Percentiles rank a stretch among this genome's conserved stretches.
phyloP scores from a whole-genome alignment of 2,113 vertebrate genomes.

The Hippocampus abdominalis region DNA sequence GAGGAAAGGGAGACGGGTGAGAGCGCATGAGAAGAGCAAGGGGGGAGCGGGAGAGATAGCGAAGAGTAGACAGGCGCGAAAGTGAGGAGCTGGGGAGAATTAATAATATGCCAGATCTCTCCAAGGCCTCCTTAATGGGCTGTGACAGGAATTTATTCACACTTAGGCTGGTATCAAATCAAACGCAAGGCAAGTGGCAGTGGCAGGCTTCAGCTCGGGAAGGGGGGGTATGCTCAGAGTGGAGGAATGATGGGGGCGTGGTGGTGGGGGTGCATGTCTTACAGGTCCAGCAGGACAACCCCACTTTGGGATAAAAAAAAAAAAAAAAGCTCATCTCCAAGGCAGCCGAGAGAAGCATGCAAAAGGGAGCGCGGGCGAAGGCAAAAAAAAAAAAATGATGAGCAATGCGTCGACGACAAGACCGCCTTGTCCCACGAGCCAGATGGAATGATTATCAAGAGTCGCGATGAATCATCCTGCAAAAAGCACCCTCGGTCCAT shows the following conservation, averaged over 20 bases:
- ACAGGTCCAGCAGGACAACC: constrained; percentile 25
- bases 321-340: constrained; percentile 46
- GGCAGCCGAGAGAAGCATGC: constrained; percentile 30
- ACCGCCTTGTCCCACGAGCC: constrained; percentile 51
- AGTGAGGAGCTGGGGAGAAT: constrained; percentile 72
- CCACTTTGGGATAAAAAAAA: constrained; percentile 1
- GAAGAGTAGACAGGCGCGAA: constrained; percentile 36
- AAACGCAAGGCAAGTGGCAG: constrained; percentile 62
- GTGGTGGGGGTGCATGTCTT: constrained; percentile 18
- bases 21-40: constrained; percentile 22
- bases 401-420: constrained; percentile 53
- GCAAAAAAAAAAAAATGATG: constrained; percentile 46
- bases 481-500: constrained; percentile 49
- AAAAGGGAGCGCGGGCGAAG: constrained; percentile 13
- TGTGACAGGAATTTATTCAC: constrained; percentile 81
- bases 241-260: constrained; percentile 18
- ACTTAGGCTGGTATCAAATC: constrained; percentile 79
- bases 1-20: constrained; percentile 9
- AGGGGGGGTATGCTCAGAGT: not conserved
- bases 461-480: constrained; percentile 58
- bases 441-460: constrained; percentile 69
- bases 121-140: constrained; percentile 78
- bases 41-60: constrained; percentile 13
- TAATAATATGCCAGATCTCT: constrained; percentile 78
- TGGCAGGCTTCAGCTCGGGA: constrained; percentile 57